Conservation (phyloP, 2,888 invertebrate genomes). For the Metalampra italica region DNA sequence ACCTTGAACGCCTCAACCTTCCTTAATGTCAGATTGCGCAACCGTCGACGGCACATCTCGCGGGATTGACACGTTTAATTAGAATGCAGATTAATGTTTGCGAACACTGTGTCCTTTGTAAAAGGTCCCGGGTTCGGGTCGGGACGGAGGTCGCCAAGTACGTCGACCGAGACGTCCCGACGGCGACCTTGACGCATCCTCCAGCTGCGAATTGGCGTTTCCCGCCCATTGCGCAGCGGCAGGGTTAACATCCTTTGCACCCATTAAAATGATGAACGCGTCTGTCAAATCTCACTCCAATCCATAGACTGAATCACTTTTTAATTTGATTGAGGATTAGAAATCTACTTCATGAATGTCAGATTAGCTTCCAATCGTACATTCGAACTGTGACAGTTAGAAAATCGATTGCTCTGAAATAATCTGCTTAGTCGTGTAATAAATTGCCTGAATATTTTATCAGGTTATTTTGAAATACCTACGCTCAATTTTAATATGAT, state of each 20-base stretch:
- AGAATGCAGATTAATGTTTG: slow-evolving; percentile 30
- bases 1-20: slow-evolving; percentile 77
- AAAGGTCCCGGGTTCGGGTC: slow-evolving; percentile 29
- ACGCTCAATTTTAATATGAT: no score
- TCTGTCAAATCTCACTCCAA: neutral
- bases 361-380: no score
- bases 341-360: neutral
- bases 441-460: no score
- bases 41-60: slow-evolving; percentile 38
- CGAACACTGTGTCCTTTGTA: slow-evolving; percentile 16
- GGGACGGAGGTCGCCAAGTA: slow-evolving; percentile 47
- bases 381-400: no score
- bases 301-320: neutral
- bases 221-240: slow-evolving; percentile 32
- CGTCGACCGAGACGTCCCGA: slow-evolving; percentile 61
- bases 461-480: no score
- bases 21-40: slow-evolving; percentile 68
- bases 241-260: slow-evolving; percentile 55
- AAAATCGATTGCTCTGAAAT: no score
- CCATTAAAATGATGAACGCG: slow-evolving; percentile 29
- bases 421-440: no score
- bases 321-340: neutral
- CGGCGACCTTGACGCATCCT: slow-evolving; percentile 68
- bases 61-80: slow-evolving; percentile 48
- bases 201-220: slow-evolving; percentile 43